These are phyloP conservation scores for Tetramorium bicarinatum DNA, from an alignment of 2,888 invertebrate species.

Conservation along the genomic window DNA sequence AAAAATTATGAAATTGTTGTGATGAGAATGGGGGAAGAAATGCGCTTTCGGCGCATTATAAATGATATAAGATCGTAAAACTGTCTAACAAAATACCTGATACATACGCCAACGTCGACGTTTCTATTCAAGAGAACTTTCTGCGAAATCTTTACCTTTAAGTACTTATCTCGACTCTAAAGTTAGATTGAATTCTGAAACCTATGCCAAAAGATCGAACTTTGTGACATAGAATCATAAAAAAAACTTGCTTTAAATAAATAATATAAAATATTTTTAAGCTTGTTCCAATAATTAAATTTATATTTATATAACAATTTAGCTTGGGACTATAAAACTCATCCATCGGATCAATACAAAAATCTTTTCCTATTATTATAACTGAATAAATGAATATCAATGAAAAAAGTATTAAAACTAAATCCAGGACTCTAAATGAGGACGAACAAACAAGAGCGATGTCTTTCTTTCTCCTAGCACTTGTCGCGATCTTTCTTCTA, in stretches of 20 bases:
- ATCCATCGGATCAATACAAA: background rate
- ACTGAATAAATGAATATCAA: background rate
- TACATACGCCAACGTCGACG: background rate
- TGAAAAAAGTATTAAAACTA: conserved; percentile 15
- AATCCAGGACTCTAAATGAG: background rate
- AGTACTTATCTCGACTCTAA: background rate
- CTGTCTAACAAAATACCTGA: background rate
- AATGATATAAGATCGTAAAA: background rate
- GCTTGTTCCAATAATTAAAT: background rate
- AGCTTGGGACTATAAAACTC: background rate
- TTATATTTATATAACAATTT: conserved; percentile 27
- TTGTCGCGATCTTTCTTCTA: background rate
- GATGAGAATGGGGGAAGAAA: background rate
- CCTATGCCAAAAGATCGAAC: conserved; percentile 12
- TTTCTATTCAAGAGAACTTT: background rate
- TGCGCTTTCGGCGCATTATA: background rate
- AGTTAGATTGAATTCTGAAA: conserved; percentile 39
- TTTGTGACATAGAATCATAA: background rate
- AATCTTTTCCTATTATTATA: conserved; percentile 37
- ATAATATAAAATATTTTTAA: conserved; percentile 18
- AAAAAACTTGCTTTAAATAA: conserved; percentile 4
- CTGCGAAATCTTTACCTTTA: conserved; percentile 10
- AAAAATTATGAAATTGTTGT: conserved; percentile 5
- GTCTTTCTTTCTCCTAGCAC: background rate
- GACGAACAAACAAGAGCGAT: background rate